These are phyloP conservation scores for Eupithecia subumbrata DNA, from an alignment of 2,888 invertebrate species.

Conservation along the genomic window DNA sequence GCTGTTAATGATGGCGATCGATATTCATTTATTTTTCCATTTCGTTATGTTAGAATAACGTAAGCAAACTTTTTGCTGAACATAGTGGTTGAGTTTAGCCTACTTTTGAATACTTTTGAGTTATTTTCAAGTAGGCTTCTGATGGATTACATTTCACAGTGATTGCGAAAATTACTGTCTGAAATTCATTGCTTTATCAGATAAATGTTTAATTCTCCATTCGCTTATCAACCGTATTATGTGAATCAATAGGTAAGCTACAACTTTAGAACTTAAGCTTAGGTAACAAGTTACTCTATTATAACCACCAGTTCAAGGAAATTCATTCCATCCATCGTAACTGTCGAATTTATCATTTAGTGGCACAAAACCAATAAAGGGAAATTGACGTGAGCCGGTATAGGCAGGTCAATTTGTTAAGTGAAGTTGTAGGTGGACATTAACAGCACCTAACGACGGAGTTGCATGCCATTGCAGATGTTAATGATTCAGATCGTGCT, in stretches of 20 bases:
- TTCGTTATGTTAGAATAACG: not conserved
- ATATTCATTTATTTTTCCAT: not conserved
- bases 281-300: not conserved
- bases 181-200: not conserved
- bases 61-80: not conserved
- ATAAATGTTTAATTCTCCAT: not conserved
- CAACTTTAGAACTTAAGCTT: not conserved
- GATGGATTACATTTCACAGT: not conserved
- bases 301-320: not conserved
- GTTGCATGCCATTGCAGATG: constrained; percentile 68
- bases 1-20: not conserved
- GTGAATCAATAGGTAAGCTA: not conserved
- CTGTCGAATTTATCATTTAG: constrained; percentile 48
- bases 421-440: constrained; percentile 67
- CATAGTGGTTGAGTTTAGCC: not conserved
- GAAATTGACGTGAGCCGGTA: constrained; percentile 10
- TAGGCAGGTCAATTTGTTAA: constrained; percentile 69
- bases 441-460: constrained; percentile 68
- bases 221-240: not conserved
- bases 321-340: not conserved
- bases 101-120: not conserved
- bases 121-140: not conserved
- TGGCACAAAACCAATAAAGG: constrained; percentile 18
- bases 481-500: constrained; percentile 46
- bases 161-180: not conserved